Evolutionary conservation across 2,113 vertebrate genomes (phyloP).

Genomic region (Choloepus hoffmanni): DNA sequence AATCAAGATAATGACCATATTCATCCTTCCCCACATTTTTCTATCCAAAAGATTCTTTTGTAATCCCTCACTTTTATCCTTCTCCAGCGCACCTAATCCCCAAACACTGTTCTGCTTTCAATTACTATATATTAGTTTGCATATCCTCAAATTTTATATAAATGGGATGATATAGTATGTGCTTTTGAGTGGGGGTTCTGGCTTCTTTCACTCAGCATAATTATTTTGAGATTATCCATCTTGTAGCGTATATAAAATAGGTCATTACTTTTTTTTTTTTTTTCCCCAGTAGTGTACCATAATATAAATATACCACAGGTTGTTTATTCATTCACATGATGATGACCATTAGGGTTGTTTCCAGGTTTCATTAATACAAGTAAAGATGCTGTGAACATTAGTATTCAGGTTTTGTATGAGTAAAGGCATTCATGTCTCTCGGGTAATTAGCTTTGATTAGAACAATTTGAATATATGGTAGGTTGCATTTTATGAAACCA

Average conservation of each 20-base stretch:
- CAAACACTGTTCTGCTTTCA: not conserved
- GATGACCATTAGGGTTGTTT: not conserved
- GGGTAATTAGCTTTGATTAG: not conserved
- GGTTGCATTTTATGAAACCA: not conserved
- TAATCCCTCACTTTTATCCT: not conserved
- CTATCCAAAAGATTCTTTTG: not conserved
- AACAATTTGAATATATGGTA: not conserved
- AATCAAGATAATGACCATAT: not conserved
- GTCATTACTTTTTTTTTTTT: not conserved
- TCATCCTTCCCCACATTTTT: not conserved
- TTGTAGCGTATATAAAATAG: not conserved
- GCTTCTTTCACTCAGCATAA: not conserved
- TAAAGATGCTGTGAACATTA: not conserved
- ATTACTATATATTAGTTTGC: not conserved
- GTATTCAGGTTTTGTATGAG: not conserved
- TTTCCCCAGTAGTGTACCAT: not conserved
- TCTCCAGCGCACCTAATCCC: too few relatives aligned
- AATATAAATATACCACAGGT: not conserved
- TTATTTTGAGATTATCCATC: not conserved
- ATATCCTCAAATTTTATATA: not conserved
- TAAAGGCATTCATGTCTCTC: not conserved
- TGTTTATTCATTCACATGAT: not conserved
- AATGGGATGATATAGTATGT: not conserved
- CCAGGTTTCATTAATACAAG: not conserved
- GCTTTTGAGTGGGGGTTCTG: not conserved